Evolutionary conservation across 2,888 invertebrate species (phyloP).

Genomic region (Ornithoptera alexandrae): DNA sequence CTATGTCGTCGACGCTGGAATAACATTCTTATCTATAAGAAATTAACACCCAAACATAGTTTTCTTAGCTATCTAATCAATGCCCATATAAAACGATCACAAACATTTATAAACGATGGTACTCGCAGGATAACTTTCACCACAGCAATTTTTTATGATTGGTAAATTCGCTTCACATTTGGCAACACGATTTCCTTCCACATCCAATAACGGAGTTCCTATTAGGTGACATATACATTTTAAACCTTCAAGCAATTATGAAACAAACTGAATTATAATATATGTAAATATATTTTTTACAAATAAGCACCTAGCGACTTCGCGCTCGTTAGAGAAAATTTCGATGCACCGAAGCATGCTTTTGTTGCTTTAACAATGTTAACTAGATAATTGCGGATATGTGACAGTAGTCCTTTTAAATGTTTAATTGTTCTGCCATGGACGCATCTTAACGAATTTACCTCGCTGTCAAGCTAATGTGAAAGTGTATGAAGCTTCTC

Average conservation of each 20-base stretch:
- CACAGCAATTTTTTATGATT: slow-evolving; percentile 3
- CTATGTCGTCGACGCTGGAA: too few species aligned
- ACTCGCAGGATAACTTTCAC: not conserved
- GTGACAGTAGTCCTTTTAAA: slow-evolving; percentile 9
- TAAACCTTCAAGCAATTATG: not conserved
- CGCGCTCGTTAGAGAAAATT: slow-evolving; percentile 4
- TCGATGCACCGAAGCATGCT: slow-evolving; percentile 7
- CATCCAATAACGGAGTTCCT: not conserved
- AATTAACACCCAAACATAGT: not conserved
- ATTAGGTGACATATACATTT: not conserved
- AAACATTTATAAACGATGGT: not conserved
- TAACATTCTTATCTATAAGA: too few species aligned
- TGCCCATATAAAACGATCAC: slow-evolving; percentile 6
- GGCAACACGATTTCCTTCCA: not conserved
- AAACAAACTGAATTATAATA: not conserved
- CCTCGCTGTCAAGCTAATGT: slow-evolving; percentile 26
- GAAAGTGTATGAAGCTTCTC: slow-evolving; percentile 24
- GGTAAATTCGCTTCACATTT: not conserved
- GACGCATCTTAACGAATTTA: slow-evolving; percentile 21
- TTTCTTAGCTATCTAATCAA: not conserved
- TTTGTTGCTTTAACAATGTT: slow-evolving; percentile 15
- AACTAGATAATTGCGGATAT: slow-evolving; percentile 15
- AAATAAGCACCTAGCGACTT: not conserved
- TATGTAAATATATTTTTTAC: not conserved
- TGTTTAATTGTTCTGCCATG: slow-evolving; percentile 1